Evolutionary conservation across 1,140 invertebrate genomes (phyloP).

Genomic region (Paracyclopina nana): DNA sequence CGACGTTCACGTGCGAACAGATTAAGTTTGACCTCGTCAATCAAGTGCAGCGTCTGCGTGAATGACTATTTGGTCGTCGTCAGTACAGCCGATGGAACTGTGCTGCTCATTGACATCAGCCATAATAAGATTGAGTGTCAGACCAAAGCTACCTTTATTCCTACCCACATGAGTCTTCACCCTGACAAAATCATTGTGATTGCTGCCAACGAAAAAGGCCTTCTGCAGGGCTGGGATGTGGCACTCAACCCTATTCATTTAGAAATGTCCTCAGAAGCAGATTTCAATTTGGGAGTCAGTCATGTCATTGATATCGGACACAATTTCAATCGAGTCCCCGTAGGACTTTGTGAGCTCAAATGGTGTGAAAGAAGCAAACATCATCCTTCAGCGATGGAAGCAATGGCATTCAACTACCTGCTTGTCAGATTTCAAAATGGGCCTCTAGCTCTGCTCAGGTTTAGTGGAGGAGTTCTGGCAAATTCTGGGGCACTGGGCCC

Average conservation of each 20-base stretch:
- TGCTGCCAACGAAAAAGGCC: background rate
- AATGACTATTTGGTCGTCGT: no score
- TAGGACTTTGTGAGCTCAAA: background rate
- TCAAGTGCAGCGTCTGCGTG: no score
- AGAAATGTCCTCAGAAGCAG: background rate
- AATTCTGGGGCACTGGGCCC: conserved; percentile 1
- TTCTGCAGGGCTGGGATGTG: conserved; percentile 6
- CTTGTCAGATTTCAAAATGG: background rate
- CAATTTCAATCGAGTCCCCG: background rate
- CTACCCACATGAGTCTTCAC: conserved; percentile 2
- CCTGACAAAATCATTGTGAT: background rate
- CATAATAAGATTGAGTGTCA: background rate
- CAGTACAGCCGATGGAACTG: no score
- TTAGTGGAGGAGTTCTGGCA: background rate
- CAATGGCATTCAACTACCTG: no score
- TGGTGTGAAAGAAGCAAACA: background rate
- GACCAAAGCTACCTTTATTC: conserved; percentile 7
- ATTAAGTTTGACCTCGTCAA: no score
- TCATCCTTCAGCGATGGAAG: no score
- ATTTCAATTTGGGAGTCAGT: background rate
- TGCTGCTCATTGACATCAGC: background rate
- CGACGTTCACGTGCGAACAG: no score
- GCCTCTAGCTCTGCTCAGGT: background rate
- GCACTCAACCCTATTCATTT: conserved; percentile 7
- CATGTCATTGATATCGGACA: background rate